Percentiles rank a stretch among this genome's conserved stretches.
These are phyloP conservation scores for Acleris cristana DNA, from an alignment of 2,888 invertebrate genomes.

Conservation along the genomic window DNA sequence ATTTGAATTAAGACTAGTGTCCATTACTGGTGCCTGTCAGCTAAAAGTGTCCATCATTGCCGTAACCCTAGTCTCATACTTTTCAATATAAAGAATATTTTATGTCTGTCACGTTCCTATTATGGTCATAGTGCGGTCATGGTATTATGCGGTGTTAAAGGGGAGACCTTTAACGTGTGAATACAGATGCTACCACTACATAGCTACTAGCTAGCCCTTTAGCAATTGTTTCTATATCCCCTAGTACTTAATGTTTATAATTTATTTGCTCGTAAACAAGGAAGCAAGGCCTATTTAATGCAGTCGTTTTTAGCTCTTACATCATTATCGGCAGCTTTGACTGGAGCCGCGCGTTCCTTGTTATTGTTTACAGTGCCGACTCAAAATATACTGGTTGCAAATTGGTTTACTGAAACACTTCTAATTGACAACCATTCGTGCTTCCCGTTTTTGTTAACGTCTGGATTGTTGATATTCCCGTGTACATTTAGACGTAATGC, in stretches of 20 bases:
- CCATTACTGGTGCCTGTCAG: no score
- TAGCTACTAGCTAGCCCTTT: not conserved
- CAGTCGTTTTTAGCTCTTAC: conserved; percentile 23
- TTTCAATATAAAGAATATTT: no score
- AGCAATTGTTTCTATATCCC: not conserved
- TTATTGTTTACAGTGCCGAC: conserved; percentile 42
- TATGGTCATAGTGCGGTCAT: no score
- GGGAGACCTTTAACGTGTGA: no score
- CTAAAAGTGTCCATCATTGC: no score
- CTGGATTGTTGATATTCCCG: conserved; percentile 8
- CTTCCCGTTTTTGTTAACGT: conserved; percentile 23
- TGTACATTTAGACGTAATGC: conserved; percentile 2
- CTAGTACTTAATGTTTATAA: not conserved
- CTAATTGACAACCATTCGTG: conserved; percentile 34
- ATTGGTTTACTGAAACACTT: conserved; percentile 34
- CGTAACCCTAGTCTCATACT: no score
- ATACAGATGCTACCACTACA: no score
- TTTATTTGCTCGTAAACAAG: conserved; percentile 17
- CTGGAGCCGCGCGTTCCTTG: conserved; percentile 25
- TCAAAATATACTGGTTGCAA: conserved; percentile 40
- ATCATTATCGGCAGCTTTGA: conserved; percentile 33
- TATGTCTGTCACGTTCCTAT: no score
- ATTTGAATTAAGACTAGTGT: no score
- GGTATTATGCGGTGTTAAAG: no score
- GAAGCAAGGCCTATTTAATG: conserved; percentile 26